A percentile compares a stretch with the other conserved stretches of the same genome.
phyloP scores from a whole-genome alignment of 2,797 vertebrate species.

The Chloroceryle amazona region DNA sequence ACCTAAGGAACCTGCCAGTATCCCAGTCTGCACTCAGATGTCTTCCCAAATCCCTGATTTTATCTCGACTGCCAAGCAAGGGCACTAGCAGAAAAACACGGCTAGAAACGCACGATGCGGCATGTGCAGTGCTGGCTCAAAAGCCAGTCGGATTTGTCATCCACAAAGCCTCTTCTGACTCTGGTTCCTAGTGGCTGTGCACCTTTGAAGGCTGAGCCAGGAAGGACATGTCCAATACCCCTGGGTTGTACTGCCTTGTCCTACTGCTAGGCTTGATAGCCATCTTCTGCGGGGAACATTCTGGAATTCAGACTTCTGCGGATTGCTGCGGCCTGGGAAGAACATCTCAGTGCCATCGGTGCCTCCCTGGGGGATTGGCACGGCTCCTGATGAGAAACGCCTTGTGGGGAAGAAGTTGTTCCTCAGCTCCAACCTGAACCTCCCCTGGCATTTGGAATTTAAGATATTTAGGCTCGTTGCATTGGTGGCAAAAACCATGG shows the following conservation, averaged over 20 bases:
- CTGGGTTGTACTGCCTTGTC: not conserved
- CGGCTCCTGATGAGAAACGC: not conserved
- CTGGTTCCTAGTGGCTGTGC: not conserved
- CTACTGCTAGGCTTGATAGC: rapidly evolving
- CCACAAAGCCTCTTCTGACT: not conserved
- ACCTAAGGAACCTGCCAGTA: not conserved
- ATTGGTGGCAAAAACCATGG: not conserved
- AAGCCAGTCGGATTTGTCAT: not conserved
- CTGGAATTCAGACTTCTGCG: not conserved
- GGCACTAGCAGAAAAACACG: no score
- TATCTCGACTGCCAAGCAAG: not conserved
- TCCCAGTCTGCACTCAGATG: not conserved
- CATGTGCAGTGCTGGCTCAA: rapidly evolving
- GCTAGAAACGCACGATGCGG: not conserved
- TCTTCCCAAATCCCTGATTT: not conserved
- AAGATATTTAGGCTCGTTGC: not conserved
- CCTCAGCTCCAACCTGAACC: not conserved
- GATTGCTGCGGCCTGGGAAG: not conserved
- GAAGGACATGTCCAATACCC: not conserved
- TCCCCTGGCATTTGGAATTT: not conserved
- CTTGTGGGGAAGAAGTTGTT: not conserved
- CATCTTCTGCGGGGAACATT: not conserved
- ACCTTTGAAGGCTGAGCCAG: not conserved
- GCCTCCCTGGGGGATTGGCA: not conserved
- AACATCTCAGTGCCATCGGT: not conserved